Conservation (phyloP, 2,797 vertebrate genomes). For the Capromys pilorides region DNA sequence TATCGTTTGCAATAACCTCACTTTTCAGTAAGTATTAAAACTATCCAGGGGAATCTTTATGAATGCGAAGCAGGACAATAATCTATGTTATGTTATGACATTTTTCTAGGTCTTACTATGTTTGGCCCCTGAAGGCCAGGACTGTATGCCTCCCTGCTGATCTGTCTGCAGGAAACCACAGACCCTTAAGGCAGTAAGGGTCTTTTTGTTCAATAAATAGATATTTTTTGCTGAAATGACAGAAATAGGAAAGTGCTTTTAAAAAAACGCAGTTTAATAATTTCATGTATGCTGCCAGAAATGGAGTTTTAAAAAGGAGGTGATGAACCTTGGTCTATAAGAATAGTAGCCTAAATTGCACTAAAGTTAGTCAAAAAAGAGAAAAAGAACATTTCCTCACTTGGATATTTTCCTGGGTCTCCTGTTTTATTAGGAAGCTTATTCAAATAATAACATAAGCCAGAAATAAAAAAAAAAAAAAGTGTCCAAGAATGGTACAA, state of each 20-base stretch:
- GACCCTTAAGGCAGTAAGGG: constrained; percentile 13
- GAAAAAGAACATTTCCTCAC: neutral
- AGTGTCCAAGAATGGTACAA: neutral
- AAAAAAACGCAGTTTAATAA: constrained; percentile 65
- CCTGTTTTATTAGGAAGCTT: constrained; percentile 34
- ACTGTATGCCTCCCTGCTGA: neutral
- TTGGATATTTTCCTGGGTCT: constrained; percentile 33
- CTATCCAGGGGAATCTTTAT: neutral
- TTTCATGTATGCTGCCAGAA: constrained; percentile 38
- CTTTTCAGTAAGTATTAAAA: constrained; percentile 21
- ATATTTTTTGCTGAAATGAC: constrained; percentile 49
- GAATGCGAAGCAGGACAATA: neutral
- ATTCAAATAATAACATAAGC: neutral
- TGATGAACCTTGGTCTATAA: constrained; percentile 19
- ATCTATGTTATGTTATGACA: neutral
- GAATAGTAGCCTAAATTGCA: constrained; percentile 3
- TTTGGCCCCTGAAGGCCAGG: neutral
- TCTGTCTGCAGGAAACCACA: constrained; percentile 38
- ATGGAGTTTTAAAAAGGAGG: constrained; percentile 55
- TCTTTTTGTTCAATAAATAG: constrained; percentile 38
- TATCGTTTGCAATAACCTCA: constrained; percentile 13
- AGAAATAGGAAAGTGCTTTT: constrained; percentile 37
- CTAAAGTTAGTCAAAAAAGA: neutral
- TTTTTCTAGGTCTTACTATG: constrained; percentile 36
- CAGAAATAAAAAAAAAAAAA: constrained; percentile 45